Percentiles rank a stretch among this genome's conserved stretches.
phyloP scores from a whole-genome alignment of 2,113 vertebrate species.

The Mola mola region DNA sequence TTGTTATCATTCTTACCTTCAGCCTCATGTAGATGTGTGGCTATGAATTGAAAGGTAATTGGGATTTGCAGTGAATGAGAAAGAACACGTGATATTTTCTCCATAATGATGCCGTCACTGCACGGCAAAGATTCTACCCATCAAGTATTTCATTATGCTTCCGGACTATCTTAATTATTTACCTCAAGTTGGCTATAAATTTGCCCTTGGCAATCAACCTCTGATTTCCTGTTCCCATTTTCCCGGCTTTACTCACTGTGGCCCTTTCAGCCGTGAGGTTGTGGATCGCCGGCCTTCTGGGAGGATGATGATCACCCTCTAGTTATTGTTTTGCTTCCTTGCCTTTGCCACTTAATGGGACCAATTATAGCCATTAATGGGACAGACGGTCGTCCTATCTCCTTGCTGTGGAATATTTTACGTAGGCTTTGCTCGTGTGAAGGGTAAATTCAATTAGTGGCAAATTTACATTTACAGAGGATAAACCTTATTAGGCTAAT shows the following conservation, averaged over 20 bases:
- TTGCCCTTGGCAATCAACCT: constrained; percentile 24
- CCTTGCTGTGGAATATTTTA: constrained; percentile 41
- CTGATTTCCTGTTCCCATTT: not conserved
- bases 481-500: constrained; percentile 69
- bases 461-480: constrained; percentile 66
- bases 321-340: constrained; percentile 78
- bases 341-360: constrained; percentile 67
- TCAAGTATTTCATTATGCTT: not conserved
- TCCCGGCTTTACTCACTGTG: constrained; percentile 12
- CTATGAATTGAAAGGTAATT: not conserved
- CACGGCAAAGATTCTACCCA: no score
- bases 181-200: constrained; percentile 1
- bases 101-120: no score
- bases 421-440: constrained; percentile 55
- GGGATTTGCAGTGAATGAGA: no score
- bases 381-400: constrained; percentile 63
- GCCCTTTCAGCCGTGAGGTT: constrained; percentile 37
- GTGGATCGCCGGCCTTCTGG: constrained; percentile 62
- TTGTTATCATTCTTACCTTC: not conserved
- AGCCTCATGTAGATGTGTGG: constrained; percentile 6
- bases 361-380: constrained; percentile 76
- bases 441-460: constrained; percentile 71
- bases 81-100: no score
- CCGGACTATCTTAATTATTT: not conserved
- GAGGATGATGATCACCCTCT: constrained; percentile 63